Evolutionary conservation across 1,140 invertebrate genomes (phyloP), one percentile per base, ranked within the genome.

Genomic region (Trialeurodes vaporariorum): DNA sequence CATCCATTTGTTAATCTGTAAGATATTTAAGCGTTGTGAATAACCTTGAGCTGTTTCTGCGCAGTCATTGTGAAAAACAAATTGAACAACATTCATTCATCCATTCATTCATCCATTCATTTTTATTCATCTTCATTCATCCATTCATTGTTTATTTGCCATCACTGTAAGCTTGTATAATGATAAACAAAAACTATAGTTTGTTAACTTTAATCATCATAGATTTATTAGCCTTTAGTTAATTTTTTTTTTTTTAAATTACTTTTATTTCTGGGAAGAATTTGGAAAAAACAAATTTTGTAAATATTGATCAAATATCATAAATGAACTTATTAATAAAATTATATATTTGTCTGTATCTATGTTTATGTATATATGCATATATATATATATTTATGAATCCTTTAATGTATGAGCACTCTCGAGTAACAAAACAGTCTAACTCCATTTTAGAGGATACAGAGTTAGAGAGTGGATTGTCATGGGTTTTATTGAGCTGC

Each of bases 301-400:
- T 49, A 49, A 49, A 49, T 49, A 49, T 49, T 49, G 34, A 49
- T 49, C 34, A 49, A 49, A 5, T 49, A 49, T 17, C 17, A 49
- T 17, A 49, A 17, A 49, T 49, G 34, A 17, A 49, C 17, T 9
- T 17, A 49, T 49, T 49, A 49, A 49, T 17, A 49, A 17, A 49
- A 49, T 9, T 49, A 49, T 49, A 49, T 49, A 49, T 49, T 49
- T 49, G 34, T 49, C 5, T 49, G 34, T 49, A 49, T 9, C 17
- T 49, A n/a, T 49, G 34, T 49, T 49, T 49, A 49, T 49, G 34
- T 49, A 49, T 49, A 49, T 49, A 49, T 49, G 34, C 34, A 49
- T 49, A 49, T 49, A 49, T 17, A 49, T 49, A 49, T 49, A 49
- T 17, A 49, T 49, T 49, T 49, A 49, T 49, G 17, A 49, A 49